phyloP scores from a whole-genome alignment of 2,888 invertebrate genomes.

The Xestia rhomboidea region DNA sequence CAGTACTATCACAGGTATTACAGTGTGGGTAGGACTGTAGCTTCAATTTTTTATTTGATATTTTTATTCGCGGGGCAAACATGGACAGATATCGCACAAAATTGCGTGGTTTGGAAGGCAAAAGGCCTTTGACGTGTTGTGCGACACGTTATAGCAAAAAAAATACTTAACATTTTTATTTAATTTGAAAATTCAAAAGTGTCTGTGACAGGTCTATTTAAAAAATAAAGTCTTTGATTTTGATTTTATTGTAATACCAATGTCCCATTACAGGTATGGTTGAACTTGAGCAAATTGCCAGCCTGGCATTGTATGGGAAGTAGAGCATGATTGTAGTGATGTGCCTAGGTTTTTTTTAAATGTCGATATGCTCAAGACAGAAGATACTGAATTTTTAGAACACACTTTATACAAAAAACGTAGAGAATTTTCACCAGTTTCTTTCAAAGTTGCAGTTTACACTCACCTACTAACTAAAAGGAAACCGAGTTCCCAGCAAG shows the following conservation, averaged over 20 bases:
- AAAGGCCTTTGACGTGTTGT: background rate
- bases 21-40: background rate
- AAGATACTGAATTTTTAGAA: background rate
- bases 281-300: background rate
- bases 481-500: conserved; percentile 3
- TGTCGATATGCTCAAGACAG: background rate
- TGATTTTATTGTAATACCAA: background rate
- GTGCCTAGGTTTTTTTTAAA: background rate
- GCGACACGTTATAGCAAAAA: background rate
- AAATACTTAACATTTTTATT: too few relatives aligned
- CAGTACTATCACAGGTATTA: background rate
- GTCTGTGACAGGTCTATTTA: background rate
- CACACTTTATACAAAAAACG: background rate
- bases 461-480: background rate
- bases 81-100: background rate
- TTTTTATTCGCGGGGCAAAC: background rate
- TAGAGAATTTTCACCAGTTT: background rate
- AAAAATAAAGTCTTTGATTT: background rate
- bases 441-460: background rate
- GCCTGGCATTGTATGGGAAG: background rate
- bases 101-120: background rate
- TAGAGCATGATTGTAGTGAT: background rate
- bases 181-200: background rate
- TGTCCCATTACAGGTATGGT: conserved; percentile 5
- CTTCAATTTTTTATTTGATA: background rate